Conservation (phyloP, 1,140 invertebrate species). For the Pseudomyrmex sp. region DNA sequence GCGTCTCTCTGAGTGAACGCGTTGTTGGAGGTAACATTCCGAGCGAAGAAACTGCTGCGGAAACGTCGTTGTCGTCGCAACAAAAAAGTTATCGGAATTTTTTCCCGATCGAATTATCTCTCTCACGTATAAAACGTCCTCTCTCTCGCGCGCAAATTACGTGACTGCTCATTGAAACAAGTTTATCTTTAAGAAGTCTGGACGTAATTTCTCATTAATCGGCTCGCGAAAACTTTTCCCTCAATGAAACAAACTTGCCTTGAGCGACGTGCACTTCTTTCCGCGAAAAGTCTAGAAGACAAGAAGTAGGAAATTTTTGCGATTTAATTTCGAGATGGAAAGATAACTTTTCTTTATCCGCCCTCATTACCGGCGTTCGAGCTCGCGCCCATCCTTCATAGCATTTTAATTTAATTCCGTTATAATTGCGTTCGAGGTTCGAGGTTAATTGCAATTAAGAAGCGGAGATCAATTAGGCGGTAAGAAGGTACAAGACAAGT, state of each 20-base stretch:
- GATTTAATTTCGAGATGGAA: constrained; percentile 57
- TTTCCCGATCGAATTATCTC: background rate
- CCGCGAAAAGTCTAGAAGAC: constrained; percentile 32
- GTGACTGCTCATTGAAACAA: constrained; percentile 16
- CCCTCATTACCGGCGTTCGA: constrained; percentile 45
- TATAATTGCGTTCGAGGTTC: constrained; percentile 58
- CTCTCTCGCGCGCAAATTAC: background rate
- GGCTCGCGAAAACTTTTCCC: constrained; percentile 36
- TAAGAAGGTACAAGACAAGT: constrained; percentile 12
- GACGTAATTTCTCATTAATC: constrained; percentile 41
- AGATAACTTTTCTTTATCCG: constrained; percentile 60
- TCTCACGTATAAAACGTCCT: background rate
- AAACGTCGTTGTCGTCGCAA: background rate
- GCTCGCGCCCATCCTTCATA: constrained; percentile 42
- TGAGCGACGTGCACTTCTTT: constrained; percentile 40
- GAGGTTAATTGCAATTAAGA: constrained; percentile 73
- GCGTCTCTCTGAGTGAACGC: background rate
- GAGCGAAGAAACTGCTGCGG: too few species aligned
- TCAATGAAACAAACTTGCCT: constrained; percentile 44
- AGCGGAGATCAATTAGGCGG: constrained; percentile 58
- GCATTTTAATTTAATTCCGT: constrained; percentile 59
- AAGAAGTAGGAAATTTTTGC: constrained; percentile 47
- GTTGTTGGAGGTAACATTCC: background rate
- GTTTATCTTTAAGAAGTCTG: constrained; percentile 17
- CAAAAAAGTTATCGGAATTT: background rate